Conservation (phyloP, 2,797 vertebrate species). For the Perodicticus potto region DNA sequence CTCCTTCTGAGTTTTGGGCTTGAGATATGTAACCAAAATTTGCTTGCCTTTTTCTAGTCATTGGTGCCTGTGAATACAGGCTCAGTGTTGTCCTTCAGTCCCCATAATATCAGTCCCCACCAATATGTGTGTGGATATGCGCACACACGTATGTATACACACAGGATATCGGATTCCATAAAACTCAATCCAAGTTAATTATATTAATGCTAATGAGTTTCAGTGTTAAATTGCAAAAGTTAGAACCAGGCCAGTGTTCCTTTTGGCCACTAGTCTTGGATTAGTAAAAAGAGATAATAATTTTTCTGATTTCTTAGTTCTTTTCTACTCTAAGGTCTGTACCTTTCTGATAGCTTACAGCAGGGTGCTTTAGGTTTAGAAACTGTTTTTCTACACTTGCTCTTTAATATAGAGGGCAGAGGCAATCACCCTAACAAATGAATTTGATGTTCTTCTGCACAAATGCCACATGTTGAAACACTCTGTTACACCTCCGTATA, state of each 20-base stretch:
- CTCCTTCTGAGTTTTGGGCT: conserved; percentile 35
- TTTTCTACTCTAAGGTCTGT: conserved; percentile 77
- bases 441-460: conserved; percentile 86
- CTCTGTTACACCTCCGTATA: conserved; percentile 91
- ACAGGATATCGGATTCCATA: conserved; percentile 20
- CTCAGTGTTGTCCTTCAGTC: conserved; percentile 31
- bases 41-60: conserved; percentile 72
- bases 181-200: neutral
- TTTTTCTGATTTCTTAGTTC: conserved; percentile 42
- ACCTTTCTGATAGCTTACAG: conserved; percentile 89
- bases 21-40: conserved; percentile 66
- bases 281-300: conserved; percentile 58
- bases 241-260: conserved; percentile 37
- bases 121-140: too few relatives aligned
- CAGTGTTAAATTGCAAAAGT: conserved; percentile 32
- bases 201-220: conserved; percentile 55
- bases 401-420: conserved; percentile 90
- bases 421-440: conserved; percentile 93
- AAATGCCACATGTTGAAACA: conserved; percentile 87
- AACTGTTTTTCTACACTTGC: conserved; percentile 90
- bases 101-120: neutral
- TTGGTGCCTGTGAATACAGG: conserved; percentile 51
- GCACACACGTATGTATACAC: neutral
- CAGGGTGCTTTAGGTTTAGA: conserved; percentile 92
- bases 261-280: neutral